Conservation (phyloP, 2,888 invertebrate genomes). For the Hypolimnas misippus region DNA sequence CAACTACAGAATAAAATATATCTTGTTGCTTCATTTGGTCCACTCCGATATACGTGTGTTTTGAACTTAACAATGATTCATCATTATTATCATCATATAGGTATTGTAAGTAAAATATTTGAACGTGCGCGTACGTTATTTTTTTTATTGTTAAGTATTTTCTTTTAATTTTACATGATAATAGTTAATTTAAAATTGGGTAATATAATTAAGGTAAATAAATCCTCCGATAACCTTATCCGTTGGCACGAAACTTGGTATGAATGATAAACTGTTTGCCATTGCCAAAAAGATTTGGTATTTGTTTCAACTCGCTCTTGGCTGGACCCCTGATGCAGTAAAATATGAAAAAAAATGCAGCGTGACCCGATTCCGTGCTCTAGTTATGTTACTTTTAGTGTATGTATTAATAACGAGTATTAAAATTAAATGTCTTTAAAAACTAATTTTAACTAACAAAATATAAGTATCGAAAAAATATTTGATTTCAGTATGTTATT, state of each 20-base stretch:
- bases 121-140: too few relatives aligned
- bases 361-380: conserved; percentile 34
- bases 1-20: too few relatives aligned
- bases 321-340: conserved; percentile 55
- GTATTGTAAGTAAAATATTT: too few relatives aligned
- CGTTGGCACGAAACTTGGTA: conserved; percentile 32
- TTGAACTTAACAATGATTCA: too few relatives aligned
- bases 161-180: too few relatives aligned
- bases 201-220: neutral
- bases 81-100: too few relatives aligned
- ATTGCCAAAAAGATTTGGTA: conserved; percentile 55
- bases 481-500: too few relatives aligned
- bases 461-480: too few relatives aligned
- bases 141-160: too few relatives aligned
- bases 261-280: conserved; percentile 56
- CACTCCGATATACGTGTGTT: too few relatives aligned
- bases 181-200: neutral
- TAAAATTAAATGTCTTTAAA: neutral
- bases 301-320: conserved; percentile 58
- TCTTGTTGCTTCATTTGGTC: too few relatives aligned
- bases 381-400: conserved; percentile 11
- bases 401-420: conserved; percentile 1
- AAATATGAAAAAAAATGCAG: conserved; percentile 44
- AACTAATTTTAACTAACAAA: neutral
- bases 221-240: conserved; percentile 12